phyloP scores from a whole-genome alignment of 2,888 invertebrate species.

The Trissolcus japonicus region DNA sequence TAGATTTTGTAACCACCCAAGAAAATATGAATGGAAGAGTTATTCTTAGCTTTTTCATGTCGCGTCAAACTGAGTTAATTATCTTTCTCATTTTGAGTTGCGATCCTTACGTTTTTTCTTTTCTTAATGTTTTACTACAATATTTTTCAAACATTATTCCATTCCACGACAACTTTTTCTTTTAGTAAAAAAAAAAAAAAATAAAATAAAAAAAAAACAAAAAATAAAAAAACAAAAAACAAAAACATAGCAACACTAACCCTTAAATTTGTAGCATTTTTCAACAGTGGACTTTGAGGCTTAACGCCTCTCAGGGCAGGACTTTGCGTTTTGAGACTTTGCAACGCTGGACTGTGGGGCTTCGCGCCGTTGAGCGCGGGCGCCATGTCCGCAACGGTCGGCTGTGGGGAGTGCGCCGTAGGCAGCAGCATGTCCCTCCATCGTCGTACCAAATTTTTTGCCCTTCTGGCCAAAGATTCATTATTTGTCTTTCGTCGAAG shows the following conservation, averaged over 20 bases:
- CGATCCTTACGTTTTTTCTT: too few relatives aligned
- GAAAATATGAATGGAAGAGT: neutral
- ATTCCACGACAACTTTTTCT: neutral
- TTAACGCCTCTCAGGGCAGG: conserved; percentile 69
- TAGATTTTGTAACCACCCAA: neutral
- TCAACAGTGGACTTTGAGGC: conserved; percentile 73
- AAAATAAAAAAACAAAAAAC: too few relatives aligned
- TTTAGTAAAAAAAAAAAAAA: neutral
- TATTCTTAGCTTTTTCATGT: neutral
- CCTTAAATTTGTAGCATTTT: conserved; percentile 69
- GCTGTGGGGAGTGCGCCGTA: conserved; percentile 68
- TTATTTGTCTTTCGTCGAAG: conserved; percentile 90
- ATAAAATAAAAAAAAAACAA: too few relatives aligned
- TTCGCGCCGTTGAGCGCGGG: conserved; percentile 71
- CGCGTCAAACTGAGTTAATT: too few relatives aligned
- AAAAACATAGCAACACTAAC: conserved; percentile 59
- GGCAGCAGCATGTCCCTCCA: conserved; percentile 93
- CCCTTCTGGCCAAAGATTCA: conserved; percentile 89
- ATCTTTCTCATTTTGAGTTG: too few relatives aligned
- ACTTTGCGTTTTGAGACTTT: conserved; percentile 71
- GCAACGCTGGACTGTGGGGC: conserved; percentile 70
- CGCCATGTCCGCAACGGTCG: conserved; percentile 70
- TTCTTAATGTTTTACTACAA: too few relatives aligned
- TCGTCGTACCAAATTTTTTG: conserved; percentile 92
- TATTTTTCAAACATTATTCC: too few relatives aligned